Base-by-base conservation (phyloP, 2,797 vertebrate species). In the Megaceryle alcyon region DNA sequence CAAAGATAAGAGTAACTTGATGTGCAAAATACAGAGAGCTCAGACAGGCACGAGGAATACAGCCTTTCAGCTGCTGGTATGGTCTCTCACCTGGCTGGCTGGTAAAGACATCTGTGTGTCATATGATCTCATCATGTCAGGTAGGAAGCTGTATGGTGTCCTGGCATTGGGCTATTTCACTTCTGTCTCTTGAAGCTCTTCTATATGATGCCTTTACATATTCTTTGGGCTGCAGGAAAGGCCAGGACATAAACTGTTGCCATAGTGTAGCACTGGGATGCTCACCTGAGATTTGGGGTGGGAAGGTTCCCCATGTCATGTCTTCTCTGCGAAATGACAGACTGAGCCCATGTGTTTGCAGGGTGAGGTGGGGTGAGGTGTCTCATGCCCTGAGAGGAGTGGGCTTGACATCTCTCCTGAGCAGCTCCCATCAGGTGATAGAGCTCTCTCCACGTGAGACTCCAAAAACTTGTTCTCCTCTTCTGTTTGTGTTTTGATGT, bases 91-190 rank as follows among this genome's bases (percentile, higher is more conserved):
- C 25, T 65, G 25, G 19, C 56, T 81, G 20, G 14, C 43, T 37
- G 7, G 8, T 25, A 26, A 41, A 73, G 56, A 14, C 23, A 26
- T 21, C 57, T 57, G 19, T 4, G 3, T 21, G 5, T 12, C 8
- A 0, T 26, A 14, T 5, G 37, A 5, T 57, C 17, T 73, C 8
- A 0, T 18, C n/a, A 46, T 0, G 0, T 61, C 17, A 5, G 12
- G 66, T 11, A 43, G 54, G 29, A 17, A 31, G 25, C 37, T 53
- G 16, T n/a, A 3, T 41, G 44, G 31, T 78, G 43, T 8, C 39
- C 44, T 63, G 26, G 72, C 12, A 20, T 37, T 44, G 44, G 28
- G 15, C 54, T 70, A 4, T 17, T 37, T 23, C 29, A 9, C 21
- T 46, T 31, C 54, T 56, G 3, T 49, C 29, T 80, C 22, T 19